phyloP scores from a whole-genome alignment of 2,888 invertebrate genomes.

The Cryptophagus acutangulus region DNA sequence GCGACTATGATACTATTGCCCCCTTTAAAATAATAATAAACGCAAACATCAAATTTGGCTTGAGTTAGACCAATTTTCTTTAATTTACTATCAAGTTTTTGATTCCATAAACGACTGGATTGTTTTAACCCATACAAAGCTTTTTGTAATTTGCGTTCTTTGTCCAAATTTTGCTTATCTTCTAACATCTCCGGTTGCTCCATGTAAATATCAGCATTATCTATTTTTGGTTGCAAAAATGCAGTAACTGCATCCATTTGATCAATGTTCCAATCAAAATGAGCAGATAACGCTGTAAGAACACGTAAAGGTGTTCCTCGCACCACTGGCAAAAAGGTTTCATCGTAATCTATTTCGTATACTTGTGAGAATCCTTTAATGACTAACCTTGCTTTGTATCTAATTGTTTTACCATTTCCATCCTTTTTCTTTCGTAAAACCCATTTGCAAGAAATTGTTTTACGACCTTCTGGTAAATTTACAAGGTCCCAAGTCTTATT shows the following conservation, averaged over 20 bases:
- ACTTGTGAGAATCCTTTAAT: conserved; percentile 11
- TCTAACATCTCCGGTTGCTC: conserved; percentile 7
- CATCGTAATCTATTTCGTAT: conserved; percentile 10
- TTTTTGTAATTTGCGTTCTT: conserved; percentile 5
- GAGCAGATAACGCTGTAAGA: conserved; percentile 9
- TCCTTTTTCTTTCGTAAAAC: conserved; percentile 11
- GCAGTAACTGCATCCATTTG: conserved; percentile 13
- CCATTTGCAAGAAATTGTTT: conserved; percentile 13
- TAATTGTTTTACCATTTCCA: conserved; percentile 7
- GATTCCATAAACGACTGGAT: conserved; percentile 7
- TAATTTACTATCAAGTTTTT: no score
- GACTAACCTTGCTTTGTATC: conserved; percentile 15
- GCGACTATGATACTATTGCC: no score
- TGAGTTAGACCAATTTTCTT: no score
- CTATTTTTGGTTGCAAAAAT: no score
- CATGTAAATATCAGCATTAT: no score
- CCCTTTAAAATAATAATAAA: no score
- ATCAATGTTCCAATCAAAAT: conserved; percentile 3
- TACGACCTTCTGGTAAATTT: conserved; percentile 7
- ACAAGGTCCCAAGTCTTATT: conserved; percentile 13
- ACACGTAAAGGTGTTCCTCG: conserved; percentile 11
- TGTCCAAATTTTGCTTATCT: no score
- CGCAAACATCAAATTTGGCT: no score
- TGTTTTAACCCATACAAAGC: conserved; percentile 6
- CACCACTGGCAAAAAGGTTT: conserved; percentile 15